Evolutionary conservation across 92 coral and sea anemone genomes (phyloP), one percentile per base, ranked within the genome.

Genomic region (Palythoa grandiflora): DNA sequence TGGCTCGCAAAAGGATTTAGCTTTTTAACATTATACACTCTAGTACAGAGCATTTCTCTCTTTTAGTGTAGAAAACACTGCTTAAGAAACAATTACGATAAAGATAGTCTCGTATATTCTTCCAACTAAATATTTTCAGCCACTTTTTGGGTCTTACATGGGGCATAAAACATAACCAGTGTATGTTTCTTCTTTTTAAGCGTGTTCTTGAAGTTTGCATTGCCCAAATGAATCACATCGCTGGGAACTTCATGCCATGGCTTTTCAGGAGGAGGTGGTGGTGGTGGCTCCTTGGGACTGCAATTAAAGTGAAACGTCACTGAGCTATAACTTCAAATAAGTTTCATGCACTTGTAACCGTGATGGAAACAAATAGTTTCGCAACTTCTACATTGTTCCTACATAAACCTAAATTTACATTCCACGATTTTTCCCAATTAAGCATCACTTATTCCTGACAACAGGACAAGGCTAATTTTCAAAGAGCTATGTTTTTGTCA

Each of bases 271-370:
- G 98, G 97, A 19, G 99, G 99, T 17, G 99, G 99, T 38, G 98
- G 99, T 44, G 99, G 98, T 16, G 98, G 98, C 75, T 97, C 98
- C 85, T 94, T 97, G n/a, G 99, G 99, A 71, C 99, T 97, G 83
- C 1, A 72, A 11, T 39, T 55, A 75, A 79, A 44, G 13, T 36
- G 75, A 75, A 21, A 11, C 8, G 61, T 6, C 20, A 35, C 14
- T 63, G 9, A 63, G 70, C 9, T 63, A n/a, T 17, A n/a, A 6
- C 19, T 63, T 63, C 70, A n/a, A 15, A 63, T 63, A n/a, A n/a
- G n/a, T 63, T 63, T 35, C 35, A 63, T 17, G 70, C 8, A 17
- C 20, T 63, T 17, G 16, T 17, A 6, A 12, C 6, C 6, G 16
- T n/a, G 3, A 4, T 59, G 16, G 65, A 11, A 59, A 12, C 16